Base-by-base conservation (phyloP, 1,140 invertebrate species). In the Drosophila sulfurigaster region DNA sequence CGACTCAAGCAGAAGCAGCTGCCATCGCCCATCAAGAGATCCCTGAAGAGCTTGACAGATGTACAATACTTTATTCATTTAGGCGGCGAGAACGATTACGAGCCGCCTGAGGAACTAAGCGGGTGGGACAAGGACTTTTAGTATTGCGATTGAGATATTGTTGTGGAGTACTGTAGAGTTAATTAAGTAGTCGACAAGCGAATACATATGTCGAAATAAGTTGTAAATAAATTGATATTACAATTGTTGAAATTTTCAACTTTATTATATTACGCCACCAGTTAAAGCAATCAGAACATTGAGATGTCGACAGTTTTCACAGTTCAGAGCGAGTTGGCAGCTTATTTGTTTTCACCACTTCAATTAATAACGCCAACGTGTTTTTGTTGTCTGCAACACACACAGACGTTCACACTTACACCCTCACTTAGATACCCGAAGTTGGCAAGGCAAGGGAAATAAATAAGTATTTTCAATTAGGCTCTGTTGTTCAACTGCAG, bases 1-100 rank as follows among this genome's bases (percentile, higher is more conserved):
- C 96, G 95, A 8, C 93, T 99, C 15, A 93, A 95, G 20, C 94
- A 94, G 59, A 93, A 96, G 71, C 95, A 95, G 35, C 81, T 99
- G 46, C 94, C 95, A 64, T 91, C 91, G 6, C 97, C 97, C 0
- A 96, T 98, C 25, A 94, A 97, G 58, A 96, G 97, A 57, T 94
- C 95, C 56, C 96, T 99, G 74, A 93, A 93, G 51, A 93, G 93
- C 77, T 93, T 94, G 41, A 93, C 93, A 10, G 95, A 96, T 79
- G 91, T 95, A 30, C 93, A 94, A 57, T 96, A 96, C 92, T 96
- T 96, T 85, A 95, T 96, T 64, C 95, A 95, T 5, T 93, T 94
- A 43, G 95, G 95, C 58, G 94, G 94, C 45, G 87, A 92, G 28
- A 89, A 79, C 16, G 94, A 79, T 49, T 93, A 94, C 62, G 93